Evolutionary conservation across 2,113 vertebrate species (phyloP).

Genomic region (Leptosomus discolor): DNA sequence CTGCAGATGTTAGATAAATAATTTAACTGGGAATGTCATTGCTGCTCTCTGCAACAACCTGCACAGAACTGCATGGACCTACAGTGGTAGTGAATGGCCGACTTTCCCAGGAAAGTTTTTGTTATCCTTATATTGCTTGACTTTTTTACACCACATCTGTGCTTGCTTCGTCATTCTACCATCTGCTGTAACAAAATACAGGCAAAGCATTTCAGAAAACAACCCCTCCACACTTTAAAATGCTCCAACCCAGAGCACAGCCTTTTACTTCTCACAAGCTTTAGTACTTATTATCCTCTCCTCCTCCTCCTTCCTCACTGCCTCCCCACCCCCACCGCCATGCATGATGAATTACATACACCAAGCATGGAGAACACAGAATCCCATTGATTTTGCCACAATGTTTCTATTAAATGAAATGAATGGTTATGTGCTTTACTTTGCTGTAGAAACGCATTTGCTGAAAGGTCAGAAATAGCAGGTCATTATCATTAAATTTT

Average conservation of each 20-base stretch:
- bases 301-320: not conserved
- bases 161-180: constrained; percentile 6
- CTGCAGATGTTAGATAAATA: not conserved
- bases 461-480: constrained; percentile 29
- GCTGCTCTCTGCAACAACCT: not conserved
- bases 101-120: constrained; percentile 13
- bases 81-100: fast-evolving
- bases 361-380: not conserved
- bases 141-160: constrained; percentile 16
- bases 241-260: not conserved
- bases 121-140: not conserved
- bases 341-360: not conserved
- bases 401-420: constrained; percentile 19
- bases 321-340: not conserved
- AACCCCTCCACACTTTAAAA: not conserved
- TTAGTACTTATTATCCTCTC: not conserved
- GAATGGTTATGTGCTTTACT: not conserved
- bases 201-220: constrained; percentile 5
- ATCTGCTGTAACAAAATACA: constrained; percentile 50
- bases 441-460: fast-evolving
- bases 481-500: not conserved
- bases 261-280: not conserved
- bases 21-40: not conserved
- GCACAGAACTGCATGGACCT: not conserved
- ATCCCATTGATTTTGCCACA: constrained; percentile 25